Base-by-base conservation (phyloP, 2,113 vertebrate species). In the Anguilla rostrata region DNA sequence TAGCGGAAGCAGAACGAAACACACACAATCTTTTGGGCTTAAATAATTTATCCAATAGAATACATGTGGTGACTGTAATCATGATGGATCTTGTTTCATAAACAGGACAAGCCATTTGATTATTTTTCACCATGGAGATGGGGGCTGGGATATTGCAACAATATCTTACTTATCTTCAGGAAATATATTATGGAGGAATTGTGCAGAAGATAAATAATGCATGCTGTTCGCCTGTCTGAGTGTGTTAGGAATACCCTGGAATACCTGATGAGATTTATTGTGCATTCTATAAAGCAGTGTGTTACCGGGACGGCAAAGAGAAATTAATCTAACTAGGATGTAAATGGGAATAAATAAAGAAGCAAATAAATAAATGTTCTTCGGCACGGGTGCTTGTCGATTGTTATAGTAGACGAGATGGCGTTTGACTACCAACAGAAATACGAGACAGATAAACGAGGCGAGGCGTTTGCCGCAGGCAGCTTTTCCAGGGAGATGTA, bases 401-500 rank as follows among this genome's bases (percentile, higher is more conserved):
- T 29, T n/a, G 26, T 34, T 75, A 75, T 22, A 34, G n/a, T 63
- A 82, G 80, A 57, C 40, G 22, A 83, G 18, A n/a, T 20, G 57
- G 83, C 16, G 56, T 80, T 83, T 75, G 60, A 89, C 66, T 89
- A 78, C 53, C 57, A 9, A 29, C 78, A 78, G 81, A 84, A 53
- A 75, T 86, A 85, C 56, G 60, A 79, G 81, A 81, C 53, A 80
- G 43, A 75, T 82, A 79, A 39, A 34, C 1, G 46, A 78, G 11
- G 78, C 34, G 78, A 66, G 40, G 56, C 78, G 93, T 94, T 96
- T 95, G 96, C 95, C 96, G 91, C 93, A 94, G 96, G 96, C 96
- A 94, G 94, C 95, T 94, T 96, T 96, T 96, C 96, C 96, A 96
- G 96, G 15, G 49, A 97, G 94, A 96, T 96, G 96, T 95, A 93